Evolutionary conservation across 2,113 vertebrate genomes (phyloP), one percentile per base, ranked within the genome.

Genomic region (Circaetus gallicus): DNA sequence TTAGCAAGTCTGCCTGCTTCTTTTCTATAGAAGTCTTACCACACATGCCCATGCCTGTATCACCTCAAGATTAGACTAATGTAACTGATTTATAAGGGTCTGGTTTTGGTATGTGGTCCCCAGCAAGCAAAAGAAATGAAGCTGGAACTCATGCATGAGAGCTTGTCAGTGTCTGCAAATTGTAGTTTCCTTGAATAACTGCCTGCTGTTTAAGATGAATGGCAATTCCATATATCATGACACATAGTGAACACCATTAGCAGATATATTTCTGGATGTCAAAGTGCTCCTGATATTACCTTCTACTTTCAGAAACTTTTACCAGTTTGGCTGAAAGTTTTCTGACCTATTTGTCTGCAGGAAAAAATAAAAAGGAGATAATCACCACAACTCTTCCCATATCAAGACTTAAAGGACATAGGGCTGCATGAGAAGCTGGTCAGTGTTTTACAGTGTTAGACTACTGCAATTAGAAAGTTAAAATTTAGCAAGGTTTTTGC

Each of bases 171-270:
- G 86, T 96, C 95, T 96, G 81, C 73, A 93, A 89, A 97, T 95
- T 95, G 89, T 94, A 87, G 89, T 89, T 96, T 81, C 84, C 91
- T 93, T 97, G 95, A 96, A 91, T 96, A 94, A 95, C 84, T 93
- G 86, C 94, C 82, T 97, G 84, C 83, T 93, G 78, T 85, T 97
- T 93, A 90, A 95, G 94, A 95, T 96, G 82, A 96, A 95, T 94
- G 91, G 93, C 95, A 95, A 94, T 95, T 97, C 89, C 93, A 91
- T 95, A 94, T 96, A 96, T 96, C 97, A 95, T 95, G 94, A 89
- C 92, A 92, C 74, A 53, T 66, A 82, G 87, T 61, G 95, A 95
- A 88, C 91, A 81, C 86, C 84, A 93, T 96, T 97, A 96, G 88
- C 70, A 96, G 86, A 82, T 94, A 59, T 80, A 95, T 91, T 95